A percentile compares a stretch with the other conserved stretches of the same genome.
Evolutionary conservation across 2,113 vertebrate species (phyloP).

Genomic region (Raja brachyura): DNA sequence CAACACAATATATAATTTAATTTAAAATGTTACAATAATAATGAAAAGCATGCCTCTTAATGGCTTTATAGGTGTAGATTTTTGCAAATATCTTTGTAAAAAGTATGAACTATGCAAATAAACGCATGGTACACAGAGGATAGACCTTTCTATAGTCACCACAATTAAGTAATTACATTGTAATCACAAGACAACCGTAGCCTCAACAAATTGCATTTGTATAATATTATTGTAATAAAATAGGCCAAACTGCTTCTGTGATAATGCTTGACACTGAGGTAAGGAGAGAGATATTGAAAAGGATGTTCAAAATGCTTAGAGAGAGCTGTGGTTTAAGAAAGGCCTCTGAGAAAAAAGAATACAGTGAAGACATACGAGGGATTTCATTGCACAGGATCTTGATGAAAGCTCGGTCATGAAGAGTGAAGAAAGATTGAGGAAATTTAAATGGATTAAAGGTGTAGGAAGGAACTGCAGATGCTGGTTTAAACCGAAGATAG

Average conservation of each 20-base stretch:
- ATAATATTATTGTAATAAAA: background rate
- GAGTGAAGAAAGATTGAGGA: background rate
- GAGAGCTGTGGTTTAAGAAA: background rate
- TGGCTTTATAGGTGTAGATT: background rate
- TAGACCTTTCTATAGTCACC: background rate
- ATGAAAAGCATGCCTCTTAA: background rate
- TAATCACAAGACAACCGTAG: background rate
- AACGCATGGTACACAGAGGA: background rate
- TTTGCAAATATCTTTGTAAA: background rate
- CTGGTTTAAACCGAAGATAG: too few relatives aligned
- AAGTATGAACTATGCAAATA: background rate
- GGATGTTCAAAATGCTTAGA: background rate
- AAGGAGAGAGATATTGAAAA: background rate
- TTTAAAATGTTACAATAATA: conserved; percentile 8
- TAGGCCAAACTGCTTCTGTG: background rate
- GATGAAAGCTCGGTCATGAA: background rate
- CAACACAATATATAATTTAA: background rate
- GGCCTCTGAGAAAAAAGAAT: background rate
- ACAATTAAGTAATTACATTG: background rate
- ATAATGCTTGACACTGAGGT: background rate
- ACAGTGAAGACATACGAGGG: background rate
- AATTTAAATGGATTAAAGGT: background rate
- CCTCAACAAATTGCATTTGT: background rate
- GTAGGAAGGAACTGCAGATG: too few relatives aligned
- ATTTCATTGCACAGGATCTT: background rate